Evolutionary conservation across 2,797 vertebrate species (phyloP).

Genomic region (Ataeniobius toweri): DNA sequence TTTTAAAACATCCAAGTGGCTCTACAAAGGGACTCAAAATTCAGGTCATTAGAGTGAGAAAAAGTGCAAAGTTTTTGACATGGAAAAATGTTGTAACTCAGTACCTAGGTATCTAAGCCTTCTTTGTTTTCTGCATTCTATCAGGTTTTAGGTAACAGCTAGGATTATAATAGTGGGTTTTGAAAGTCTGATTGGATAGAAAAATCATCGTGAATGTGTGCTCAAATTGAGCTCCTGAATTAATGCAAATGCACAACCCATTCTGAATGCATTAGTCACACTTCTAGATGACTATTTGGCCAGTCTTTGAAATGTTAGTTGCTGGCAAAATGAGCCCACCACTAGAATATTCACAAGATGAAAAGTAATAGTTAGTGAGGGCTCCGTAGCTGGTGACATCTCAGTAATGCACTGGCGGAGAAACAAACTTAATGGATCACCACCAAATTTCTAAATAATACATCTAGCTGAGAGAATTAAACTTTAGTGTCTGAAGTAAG

Average conservation of each 20-base stretch:
- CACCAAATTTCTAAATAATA: not conserved
- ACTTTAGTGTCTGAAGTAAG: not conserved
- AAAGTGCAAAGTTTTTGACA: not conserved
- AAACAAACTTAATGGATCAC: not conserved
- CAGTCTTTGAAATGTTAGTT: slow-evolving; percentile 13
- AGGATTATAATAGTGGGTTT: not conserved
- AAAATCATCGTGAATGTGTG: slow-evolving; percentile 5
- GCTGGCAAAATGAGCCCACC: not conserved
- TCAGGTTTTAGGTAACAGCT: not conserved
- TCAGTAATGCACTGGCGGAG: not conserved
- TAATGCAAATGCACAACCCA: slow-evolving; percentile 11
- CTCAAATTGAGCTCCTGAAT: slow-evolving; percentile 33
- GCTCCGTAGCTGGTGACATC: not conserved
- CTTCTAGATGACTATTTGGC: slow-evolving; percentile 11
- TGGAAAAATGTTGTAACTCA: not conserved
- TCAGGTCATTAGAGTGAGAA: not conserved
- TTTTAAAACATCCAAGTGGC: not conserved
- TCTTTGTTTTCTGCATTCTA: not conserved
- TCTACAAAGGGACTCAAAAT: not conserved
- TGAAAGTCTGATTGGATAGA: slow-evolving; percentile 3
- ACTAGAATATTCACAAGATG: not conserved
- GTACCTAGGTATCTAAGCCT: not conserved
- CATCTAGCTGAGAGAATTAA: not conserved
- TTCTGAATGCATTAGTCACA: slow-evolving; percentile 7
- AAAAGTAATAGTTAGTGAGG: not conserved